Evolutionary conservation across 2,888 invertebrate genomes (phyloP).

Genomic region (Netelia melanura): DNA sequence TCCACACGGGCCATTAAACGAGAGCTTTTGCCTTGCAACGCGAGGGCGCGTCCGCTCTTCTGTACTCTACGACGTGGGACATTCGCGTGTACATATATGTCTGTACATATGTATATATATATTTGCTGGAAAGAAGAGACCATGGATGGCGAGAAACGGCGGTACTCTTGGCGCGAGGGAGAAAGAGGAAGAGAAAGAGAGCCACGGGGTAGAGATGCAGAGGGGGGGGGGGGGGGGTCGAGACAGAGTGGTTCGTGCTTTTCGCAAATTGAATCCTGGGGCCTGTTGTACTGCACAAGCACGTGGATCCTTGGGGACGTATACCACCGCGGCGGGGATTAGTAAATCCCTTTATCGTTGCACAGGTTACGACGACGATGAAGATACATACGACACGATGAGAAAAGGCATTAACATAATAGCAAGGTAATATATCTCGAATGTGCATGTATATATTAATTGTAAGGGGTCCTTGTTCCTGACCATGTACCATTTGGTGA

Average conservation of each 20-base stretch:
- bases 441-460: slow-evolving; percentile 22
- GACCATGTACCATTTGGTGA: too few species aligned
- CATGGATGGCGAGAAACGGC: slow-evolving; percentile 18
- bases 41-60: slow-evolving; percentile 23
- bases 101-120: too few species aligned
- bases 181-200: slow-evolving; percentile 29
- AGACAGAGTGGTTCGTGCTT: slow-evolving; percentile 53
- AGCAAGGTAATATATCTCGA: slow-evolving; percentile 37
- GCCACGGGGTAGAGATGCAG: slow-evolving; percentile 1
- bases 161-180: background rate
- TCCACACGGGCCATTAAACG: slow-evolving; percentile 52
- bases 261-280: slow-evolving; percentile 62
- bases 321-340: slow-evolving; percentile 47
- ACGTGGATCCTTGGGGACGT: slow-evolving; percentile 37
- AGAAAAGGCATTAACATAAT: slow-evolving; percentile 28
- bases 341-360: slow-evolving; percentile 46
- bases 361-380: slow-evolving; percentile 28
- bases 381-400: slow-evolving; percentile 12
- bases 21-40: slow-evolving; percentile 58
- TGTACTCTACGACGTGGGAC: slow-evolving; percentile 29
- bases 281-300: slow-evolving; percentile 37
- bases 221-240: slow-evolving; percentile 12
- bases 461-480: too few species aligned
- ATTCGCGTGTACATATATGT: slow-evolving; percentile 39
- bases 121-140: background rate